Evolutionary conservation across 2,113 vertebrate genomes (phyloP), one percentile per base, ranked within the genome.

Genomic region (Labrus mixtus): DNA sequence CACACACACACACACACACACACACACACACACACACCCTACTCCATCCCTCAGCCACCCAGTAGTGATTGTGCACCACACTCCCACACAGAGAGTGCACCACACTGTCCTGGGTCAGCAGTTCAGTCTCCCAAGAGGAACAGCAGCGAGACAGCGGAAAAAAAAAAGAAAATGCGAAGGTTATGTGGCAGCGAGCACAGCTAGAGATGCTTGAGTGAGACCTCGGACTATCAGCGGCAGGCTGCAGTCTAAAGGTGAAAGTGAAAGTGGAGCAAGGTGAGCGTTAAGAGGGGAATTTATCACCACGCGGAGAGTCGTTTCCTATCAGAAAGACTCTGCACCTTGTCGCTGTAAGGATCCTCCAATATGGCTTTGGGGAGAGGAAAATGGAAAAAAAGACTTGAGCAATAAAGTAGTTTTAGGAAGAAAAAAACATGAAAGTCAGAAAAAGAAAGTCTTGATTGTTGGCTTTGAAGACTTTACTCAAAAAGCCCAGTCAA

Each of bases 191-290:
- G 57, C 9, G 8, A 78, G 80, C 51, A 15, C 74, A 78, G 79
- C 72, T 57, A 61, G 64, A 84, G 68, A 77, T 62, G 63, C 71
- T 62, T 69, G 80, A 79, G 61, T 68, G 71, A 84, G 79, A 78
- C 64, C 61, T 58, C 55, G 64, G 68, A 73, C 71, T 51, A 77
- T 72, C 64, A 79, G 66, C 15, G 57, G 59, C 25, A 39, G 70
- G 23, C 68, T 68, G 55, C 56, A 43, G 12, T 56, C 58, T 80
- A 79, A 88, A 77, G 68, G 77, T 87, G 68, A 83, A 87, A 57
- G 23, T 65, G 46, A 71, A 90, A 87, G 67, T 84, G 64, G 88
- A 39, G 54, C 87, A 88, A 84, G 80, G 79, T 85, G 78, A 79
- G 46, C 2, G 11, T 61, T 53, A 78, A 70, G 41, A 79, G 53